Evolutionary conservation across 2,797 vertebrate species (phyloP), one percentile per base, ranked within the genome.

Genomic region (Sebastes itinus): DNA sequence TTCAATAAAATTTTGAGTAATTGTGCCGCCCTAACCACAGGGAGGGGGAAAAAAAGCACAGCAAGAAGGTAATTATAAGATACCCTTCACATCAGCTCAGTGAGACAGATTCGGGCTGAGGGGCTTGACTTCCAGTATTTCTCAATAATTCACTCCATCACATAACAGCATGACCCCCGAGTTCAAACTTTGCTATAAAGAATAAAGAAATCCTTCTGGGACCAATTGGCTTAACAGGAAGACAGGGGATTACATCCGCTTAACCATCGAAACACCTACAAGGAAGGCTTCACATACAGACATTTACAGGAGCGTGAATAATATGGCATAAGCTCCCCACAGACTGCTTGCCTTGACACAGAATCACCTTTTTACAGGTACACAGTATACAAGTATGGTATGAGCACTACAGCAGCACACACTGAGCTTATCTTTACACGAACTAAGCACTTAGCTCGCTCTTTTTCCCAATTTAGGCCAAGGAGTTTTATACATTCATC

Each of bases 141-240:
- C 52, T 54, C 30, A 14, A 61, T 68, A 72, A 78, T 54, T 63
- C 64, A 27, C 22, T 64, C 13, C 9, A 7, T 70, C 68, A 23
- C 54, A 72, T 32, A 52, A 86, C 58, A 74, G 55, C 70, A 54
- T 77, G 75, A 85, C 72, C 83, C 83, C 46, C 2, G 0, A 59
- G 69, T 81, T 84, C 68, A 81, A 70, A 81, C 33, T 82, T 78
- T 13, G 4, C 62, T 13, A 6, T 14, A 22, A 71, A 81, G 75
- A 79, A 81, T 73, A 27, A 73, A 78, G 35, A 84, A 75, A 74
- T 68, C 32, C 75, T 42, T 33, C 67, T 82, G 76, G 72, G 86
- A 85, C 84, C 78, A 78, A 84, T 54, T 85, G 84, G 81, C 59
- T 86, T 86, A 89, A 83, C 72, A 70, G 66, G 54, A 69, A 78